Percentiles rank a stretch among this genome's conserved stretches.
These are phyloP conservation scores for Anthopleura sola DNA, from an alignment of 64 coral and sea anemone genomes.

Conservation along the genomic window DNA sequence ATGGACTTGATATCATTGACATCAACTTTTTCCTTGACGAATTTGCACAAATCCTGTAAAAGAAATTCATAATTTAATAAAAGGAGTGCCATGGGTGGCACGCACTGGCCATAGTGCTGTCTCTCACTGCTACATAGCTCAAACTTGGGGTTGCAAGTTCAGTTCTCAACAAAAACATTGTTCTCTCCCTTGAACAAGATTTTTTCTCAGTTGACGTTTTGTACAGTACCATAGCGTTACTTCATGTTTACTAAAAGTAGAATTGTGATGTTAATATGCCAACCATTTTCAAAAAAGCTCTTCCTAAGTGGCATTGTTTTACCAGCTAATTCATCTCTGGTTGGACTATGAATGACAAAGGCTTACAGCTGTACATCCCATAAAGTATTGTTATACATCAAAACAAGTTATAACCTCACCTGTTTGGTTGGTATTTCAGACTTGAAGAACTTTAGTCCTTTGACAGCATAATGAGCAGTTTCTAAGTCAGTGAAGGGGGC, in stretches of 20 bases:
- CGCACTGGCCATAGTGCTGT: background rate
- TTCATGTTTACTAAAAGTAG: too few relatives aligned
- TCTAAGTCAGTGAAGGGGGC: constrained; percentile 75
- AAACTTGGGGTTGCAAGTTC: background rate
- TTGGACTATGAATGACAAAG: too few relatives aligned
- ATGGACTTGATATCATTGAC: constrained; percentile 62
- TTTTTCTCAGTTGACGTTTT: too few relatives aligned
- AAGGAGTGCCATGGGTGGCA: background rate
- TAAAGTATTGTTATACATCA: too few relatives aligned
- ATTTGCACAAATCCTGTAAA: constrained; percentile 89
- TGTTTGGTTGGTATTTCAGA: constrained; percentile 66
- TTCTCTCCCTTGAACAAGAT: too few relatives aligned
- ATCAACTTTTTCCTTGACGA: constrained; percentile 84
- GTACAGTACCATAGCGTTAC: too few relatives aligned
- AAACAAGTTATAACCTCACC: background rate
- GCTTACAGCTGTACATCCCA: too few relatives aligned
- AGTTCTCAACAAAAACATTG: too few relatives aligned
- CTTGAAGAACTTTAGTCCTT: constrained; percentile 70
- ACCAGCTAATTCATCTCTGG: too few relatives aligned
- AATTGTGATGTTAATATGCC: too few relatives aligned
- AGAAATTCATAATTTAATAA: background rate
- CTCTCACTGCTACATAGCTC: background rate
- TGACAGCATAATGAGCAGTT: constrained; percentile 45
- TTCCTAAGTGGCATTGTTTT: too few relatives aligned
- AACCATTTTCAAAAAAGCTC: too few relatives aligned